A percentile compares a stretch with the other conserved stretches of the same genome.
Evolutionary conservation across 1,140 invertebrate species (phyloP).

Genomic region (Microplitis demolitor): DNA sequence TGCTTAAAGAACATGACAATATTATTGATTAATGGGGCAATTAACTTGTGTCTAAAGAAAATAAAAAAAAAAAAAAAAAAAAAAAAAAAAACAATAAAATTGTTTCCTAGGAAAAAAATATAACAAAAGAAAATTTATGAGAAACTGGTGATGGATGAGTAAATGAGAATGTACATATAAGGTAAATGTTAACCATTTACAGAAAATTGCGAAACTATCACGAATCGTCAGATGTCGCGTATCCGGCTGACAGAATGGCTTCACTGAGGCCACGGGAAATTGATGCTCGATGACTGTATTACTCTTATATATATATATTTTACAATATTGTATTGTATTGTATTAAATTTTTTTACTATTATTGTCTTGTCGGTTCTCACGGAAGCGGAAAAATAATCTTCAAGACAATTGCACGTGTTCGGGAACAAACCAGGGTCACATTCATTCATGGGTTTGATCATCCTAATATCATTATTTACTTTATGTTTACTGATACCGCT

Average conservation of each 20-base stretch:
- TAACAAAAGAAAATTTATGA: too few relatives aligned
- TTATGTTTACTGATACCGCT: not conserved
- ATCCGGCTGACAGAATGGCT: conserved; percentile 9
- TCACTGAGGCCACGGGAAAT: conserved; percentile 3
- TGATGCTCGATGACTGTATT: conserved; percentile 13
- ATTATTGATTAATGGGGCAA: too few relatives aligned
- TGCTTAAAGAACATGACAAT: too few relatives aligned
- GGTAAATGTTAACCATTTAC: not conserved
- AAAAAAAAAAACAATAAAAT: too few relatives aligned
- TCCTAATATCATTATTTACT: not conserved
- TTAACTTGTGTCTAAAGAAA: too few relatives aligned
- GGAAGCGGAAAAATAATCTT: conserved; percentile 10
- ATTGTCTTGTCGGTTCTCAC: not conserved
- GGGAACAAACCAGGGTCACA: not conserved
- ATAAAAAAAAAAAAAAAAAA: too few relatives aligned
- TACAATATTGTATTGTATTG: too few relatives aligned
- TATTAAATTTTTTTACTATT: too few relatives aligned
- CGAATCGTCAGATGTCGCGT: conserved; percentile 9
- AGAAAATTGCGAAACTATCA: conserved; percentile 10
- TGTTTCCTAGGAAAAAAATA: too few relatives aligned
- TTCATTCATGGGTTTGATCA: not conserved
- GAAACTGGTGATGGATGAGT: too few relatives aligned
- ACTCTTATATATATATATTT: not conserved
- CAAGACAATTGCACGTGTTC: not conserved
- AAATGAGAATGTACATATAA: too few relatives aligned